Percentiles rank a stretch among this genome's conserved stretches.
Evolutionary conservation across 2,888 invertebrate species (phyloP).

Genomic region (Amphipyra berbera): DNA sequence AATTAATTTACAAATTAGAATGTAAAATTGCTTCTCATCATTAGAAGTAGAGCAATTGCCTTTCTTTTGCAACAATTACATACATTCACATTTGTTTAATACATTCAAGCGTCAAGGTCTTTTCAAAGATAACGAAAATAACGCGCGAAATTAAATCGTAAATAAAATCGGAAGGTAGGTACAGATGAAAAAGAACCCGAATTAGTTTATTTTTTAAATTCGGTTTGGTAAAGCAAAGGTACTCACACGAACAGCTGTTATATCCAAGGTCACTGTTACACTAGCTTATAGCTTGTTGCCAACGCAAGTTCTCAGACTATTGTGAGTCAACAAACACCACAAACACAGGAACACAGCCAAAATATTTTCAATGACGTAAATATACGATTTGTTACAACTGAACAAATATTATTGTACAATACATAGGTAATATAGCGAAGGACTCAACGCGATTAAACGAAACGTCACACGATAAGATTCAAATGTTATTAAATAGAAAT

Average conservation of each 20-base stretch:
- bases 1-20: too few species aligned
- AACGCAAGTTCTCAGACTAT: constrained; percentile 67
- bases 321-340: constrained; percentile 80
- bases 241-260: constrained; percentile 83
- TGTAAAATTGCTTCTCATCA: background rate
- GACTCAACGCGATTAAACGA: constrained; percentile 20
- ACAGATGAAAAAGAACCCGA: background rate
- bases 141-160: constrained; percentile 41
- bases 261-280: constrained; percentile 77
- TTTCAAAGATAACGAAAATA: constrained; percentile 42
- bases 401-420: constrained; percentile 68
- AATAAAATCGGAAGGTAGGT: background rate
- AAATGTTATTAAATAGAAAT: constrained; percentile 41
- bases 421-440: constrained; percentile 9
- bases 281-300: constrained; percentile 73
- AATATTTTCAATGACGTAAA: constrained; percentile 84
- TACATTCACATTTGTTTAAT: constrained; percentile 21
- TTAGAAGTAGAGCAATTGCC: constrained; percentile 31
- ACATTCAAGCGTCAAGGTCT: constrained; percentile 44
- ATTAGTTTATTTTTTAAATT: constrained; percentile 4
- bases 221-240: constrained; percentile 45
- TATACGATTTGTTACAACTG: constrained; percentile 77
- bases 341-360: constrained; percentile 81
- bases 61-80: constrained; percentile 33
- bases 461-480: constrained; percentile 39